These are phyloP conservation scores for Microchirus variegatus DNA, from an alignment of 2,797 vertebrate genomes.

Conservation along the genomic window DNA sequence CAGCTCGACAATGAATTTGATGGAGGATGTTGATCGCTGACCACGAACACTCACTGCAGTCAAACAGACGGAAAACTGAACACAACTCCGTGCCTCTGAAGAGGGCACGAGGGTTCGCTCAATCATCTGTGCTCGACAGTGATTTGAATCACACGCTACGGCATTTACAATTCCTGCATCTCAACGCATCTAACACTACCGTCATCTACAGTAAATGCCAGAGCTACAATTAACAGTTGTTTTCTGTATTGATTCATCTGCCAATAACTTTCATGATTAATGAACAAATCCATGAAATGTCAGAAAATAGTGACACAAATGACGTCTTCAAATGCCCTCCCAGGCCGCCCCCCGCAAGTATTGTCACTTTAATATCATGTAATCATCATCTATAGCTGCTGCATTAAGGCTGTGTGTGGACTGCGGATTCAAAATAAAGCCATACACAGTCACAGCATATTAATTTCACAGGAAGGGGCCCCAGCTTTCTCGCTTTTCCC, in stretches of 20 bases:
- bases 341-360: background rate
- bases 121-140: too few species aligned
- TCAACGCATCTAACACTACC: background rate
- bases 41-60: background rate
- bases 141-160: too few species aligned
- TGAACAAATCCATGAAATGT: background rate
- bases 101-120: too few species aligned
- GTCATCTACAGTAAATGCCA: slow-evolving; percentile 1
- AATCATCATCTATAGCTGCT: background rate
- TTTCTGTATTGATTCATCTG: background rate
- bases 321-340: background rate
- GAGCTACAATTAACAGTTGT: background rate
- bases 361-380: background rate
- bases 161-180: too few species aligned
- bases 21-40: background rate
- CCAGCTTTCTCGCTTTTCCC: slow-evolving; percentile 1
- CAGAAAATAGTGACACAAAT: background rate
- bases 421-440: slow-evolving; percentile 2
- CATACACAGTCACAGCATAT: slow-evolving; percentile 12
- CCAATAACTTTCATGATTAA: background rate
- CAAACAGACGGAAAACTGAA: background rate
- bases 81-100: too few species aligned
- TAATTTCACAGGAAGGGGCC: slow-evolving; percentile 34
- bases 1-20: slow-evolving; percentile 5
- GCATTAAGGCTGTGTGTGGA: background rate